Base-by-base conservation (phyloP, 2,797 vertebrate genomes). In the Phaenicophaeus curvirostris region DNA sequence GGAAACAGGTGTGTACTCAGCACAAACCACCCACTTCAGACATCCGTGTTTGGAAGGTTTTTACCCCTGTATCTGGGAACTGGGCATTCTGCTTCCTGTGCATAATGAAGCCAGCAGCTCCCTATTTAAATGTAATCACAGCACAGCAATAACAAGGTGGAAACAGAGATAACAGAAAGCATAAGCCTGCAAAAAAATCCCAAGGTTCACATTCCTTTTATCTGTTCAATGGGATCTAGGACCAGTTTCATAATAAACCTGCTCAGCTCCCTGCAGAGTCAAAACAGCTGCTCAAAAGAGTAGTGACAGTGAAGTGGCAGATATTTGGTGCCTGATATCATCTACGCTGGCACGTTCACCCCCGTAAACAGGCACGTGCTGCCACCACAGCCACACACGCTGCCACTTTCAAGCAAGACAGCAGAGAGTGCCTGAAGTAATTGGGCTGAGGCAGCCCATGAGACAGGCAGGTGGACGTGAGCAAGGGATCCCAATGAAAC, bases 81-180 rank as follows among this genome's bases (percentile, higher is more conserved):
- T 55, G 55, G 42, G 41, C 62, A 78, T 67, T 65, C 41, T 24
- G 6, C 23, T 69, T 62, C 57, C 81, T 17, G 5, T 57, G 57
- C 17, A 8, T 9, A 42, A 42, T 0, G 2, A 74, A 58, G 65
- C 41, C 72, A 92, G 69, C 41, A 87, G 85, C 61, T 94, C 65
- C 12, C 18, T 17, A 10, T 4, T 53, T 51, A 62, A 74, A 67
- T 37, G 28, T 94, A 75, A 89, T 96, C 91, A 89, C 87, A 94
- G 63, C 81, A 59, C 1, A 90, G 74, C 89, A 94, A 94, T 92
- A 79, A 67, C 71, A 83, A 82, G 75, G 89, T 87, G 61, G 31
- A 48, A 83, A 74, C 2, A 15, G 8, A 93, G 77, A 55, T 92
- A 89, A 90, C 15, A 50, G 42, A 48, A 4, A 90, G 58, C 41